Percentiles rank a stretch among this genome's conserved stretches.
Conservation (phyloP, 2,113 vertebrate genomes). For the Vicugna pacos region DNA sequence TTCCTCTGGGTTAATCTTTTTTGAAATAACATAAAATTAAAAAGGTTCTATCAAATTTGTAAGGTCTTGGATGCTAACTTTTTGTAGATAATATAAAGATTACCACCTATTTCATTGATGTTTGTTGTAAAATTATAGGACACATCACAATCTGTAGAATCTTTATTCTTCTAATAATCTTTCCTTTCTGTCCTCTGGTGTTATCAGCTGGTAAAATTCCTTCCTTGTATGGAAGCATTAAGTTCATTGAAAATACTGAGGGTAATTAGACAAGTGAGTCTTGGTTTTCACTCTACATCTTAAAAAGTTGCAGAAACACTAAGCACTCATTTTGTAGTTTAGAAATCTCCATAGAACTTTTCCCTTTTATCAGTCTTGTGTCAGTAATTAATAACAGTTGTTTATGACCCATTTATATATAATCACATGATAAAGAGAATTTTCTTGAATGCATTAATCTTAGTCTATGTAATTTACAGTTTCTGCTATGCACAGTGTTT, state of each 20-base stretch:
- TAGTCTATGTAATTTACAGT: not conserved
- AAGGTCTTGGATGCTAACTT: not conserved
- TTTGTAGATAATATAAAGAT: not conserved
- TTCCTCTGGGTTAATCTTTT: not conserved
- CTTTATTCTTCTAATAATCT: not conserved
- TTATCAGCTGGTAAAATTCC: not conserved
- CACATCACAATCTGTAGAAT: not conserved
- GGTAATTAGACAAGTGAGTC: not conserved
- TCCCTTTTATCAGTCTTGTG: not conserved
- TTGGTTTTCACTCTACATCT: not conserved
- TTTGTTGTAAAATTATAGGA: not conserved
- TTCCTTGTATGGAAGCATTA: not conserved
- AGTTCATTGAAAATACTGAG: constrained; percentile 1
- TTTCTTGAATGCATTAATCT: not conserved
- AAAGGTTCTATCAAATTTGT: not conserved
- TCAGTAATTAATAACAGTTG: not conserved
- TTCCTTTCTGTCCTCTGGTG: not conserved
- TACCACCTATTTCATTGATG: not conserved
- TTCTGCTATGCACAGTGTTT: not conserved
- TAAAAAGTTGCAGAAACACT: not conserved
- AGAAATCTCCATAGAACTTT: not conserved
- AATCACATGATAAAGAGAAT: not conserved
- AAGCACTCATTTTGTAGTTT: not conserved
- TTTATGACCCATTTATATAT: not conserved
- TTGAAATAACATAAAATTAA: not conserved